These are phyloP conservation scores for Henricia sp. DNA, from an alignment of 53 echinoderm and acorn worm genomes.

Conservation along the genomic window DNA sequence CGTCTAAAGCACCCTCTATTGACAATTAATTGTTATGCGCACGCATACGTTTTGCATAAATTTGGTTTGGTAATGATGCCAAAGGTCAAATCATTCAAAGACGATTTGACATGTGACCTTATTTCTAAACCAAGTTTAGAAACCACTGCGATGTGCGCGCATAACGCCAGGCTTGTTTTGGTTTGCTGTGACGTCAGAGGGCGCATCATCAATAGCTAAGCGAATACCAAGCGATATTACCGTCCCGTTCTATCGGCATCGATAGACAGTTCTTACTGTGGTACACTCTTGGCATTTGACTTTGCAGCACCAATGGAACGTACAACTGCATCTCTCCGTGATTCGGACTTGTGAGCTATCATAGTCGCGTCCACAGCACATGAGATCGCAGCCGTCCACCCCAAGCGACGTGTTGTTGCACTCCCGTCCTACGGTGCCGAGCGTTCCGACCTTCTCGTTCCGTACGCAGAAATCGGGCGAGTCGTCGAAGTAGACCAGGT, in stretches of 20 bases:
- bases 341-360: constrained; percentile 68
- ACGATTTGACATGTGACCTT: too few relatives aligned
- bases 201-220: too few relatives aligned
- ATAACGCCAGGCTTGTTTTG: too few relatives aligned
- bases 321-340: constrained; percentile 93
- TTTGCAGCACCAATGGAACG: constrained; percentile 98
- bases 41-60: too few relatives aligned
- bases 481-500: constrained; percentile 95
- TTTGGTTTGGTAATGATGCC: too few relatives aligned
- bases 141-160: too few relatives aligned
- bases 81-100: too few relatives aligned
- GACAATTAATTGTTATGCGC: too few relatives aligned
- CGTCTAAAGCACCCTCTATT: too few relatives aligned
- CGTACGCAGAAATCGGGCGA: constrained; percentile 93
- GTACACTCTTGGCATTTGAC: constrained; percentile 92
- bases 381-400: constrained; percentile 91
- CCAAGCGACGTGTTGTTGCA: constrained; percentile 96
- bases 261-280: constrained; percentile 72
- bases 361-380: constrained; percentile 93
- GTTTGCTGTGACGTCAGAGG: too few relatives aligned
- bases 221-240: not conserved
- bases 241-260: constrained; percentile 72
- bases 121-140: too few relatives aligned
- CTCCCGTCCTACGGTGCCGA: constrained; percentile 83
- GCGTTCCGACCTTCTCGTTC: constrained; percentile 73